Evolutionary conservation across 2,113 vertebrate species (phyloP).

Genomic region (Dipodomys spectabilis): DNA sequence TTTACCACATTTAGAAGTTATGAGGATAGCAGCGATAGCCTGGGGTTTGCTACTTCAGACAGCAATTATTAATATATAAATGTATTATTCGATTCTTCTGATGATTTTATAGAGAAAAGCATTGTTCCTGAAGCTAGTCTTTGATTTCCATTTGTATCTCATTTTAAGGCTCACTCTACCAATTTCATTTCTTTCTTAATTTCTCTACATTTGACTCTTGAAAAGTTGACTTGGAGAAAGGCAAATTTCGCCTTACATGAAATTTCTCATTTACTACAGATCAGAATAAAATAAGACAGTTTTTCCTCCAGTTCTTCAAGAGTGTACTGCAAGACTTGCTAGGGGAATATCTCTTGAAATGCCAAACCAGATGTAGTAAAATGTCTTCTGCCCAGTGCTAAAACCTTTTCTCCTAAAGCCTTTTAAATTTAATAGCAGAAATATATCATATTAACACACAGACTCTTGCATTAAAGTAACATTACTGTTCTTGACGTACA

Average conservation of each 20-base stretch:
- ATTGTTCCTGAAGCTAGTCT: not conserved
- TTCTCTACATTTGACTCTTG: not conserved
- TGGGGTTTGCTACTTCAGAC: not conserved
- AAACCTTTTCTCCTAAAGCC: slow-evolving; percentile 76
- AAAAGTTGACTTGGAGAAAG: slow-evolving; percentile 6
- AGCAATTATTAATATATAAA: not conserved
- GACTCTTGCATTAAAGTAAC: slow-evolving; percentile 78
- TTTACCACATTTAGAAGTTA: not conserved
- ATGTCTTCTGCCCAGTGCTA: slow-evolving; percentile 74
- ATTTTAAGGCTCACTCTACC: not conserved
- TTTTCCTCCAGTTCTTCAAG: slow-evolving; percentile 69
- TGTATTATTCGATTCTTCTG: not conserved
- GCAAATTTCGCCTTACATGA: not conserved
- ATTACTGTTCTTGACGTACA: slow-evolving; percentile 73
- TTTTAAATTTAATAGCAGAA: slow-evolving; percentile 81
- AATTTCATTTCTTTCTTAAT: not conserved
- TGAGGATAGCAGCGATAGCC: accelerated
- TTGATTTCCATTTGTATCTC: not conserved
- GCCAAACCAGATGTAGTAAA: slow-evolving; percentile 83
- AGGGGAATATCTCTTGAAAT: slow-evolving; percentile 83
- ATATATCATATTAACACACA: slow-evolving; percentile 82
- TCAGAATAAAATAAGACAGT: not conserved
- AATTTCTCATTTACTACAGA: slow-evolving; percentile 62
- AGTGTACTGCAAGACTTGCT: slow-evolving; percentile 71
- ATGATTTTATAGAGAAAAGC: not conserved